Conservation (phyloP, 2,113 vertebrate genomes). For the Trogon melanurus region DNA sequence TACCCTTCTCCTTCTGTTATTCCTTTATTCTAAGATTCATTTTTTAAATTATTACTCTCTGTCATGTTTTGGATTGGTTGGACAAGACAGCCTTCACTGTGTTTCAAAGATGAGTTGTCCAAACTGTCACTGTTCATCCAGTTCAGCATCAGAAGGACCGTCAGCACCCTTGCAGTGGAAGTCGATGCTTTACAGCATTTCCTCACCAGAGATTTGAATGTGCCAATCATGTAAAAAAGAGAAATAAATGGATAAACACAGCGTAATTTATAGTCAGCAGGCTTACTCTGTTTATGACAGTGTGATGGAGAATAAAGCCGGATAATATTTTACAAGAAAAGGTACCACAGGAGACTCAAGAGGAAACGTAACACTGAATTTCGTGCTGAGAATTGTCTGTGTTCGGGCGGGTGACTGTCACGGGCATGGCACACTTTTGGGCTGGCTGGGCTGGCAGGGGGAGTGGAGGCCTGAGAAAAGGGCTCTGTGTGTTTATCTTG, state of each 20-base stretch:
- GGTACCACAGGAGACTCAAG: background rate
- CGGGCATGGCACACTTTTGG: background rate
- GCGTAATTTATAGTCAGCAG: background rate
- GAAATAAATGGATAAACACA: background rate
- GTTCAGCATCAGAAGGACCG: background rate
- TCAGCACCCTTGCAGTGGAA: background rate
- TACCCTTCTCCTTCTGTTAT: background rate
- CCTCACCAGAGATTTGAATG: background rate
- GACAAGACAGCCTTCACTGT: background rate
- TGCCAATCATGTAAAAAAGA: background rate
- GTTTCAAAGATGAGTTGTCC: background rate
- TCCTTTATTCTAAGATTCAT: background rate
- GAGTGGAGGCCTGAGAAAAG: background rate
- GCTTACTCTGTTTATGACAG: background rate
- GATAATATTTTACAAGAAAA: background rate
- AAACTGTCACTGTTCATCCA: conserved; percentile 11
- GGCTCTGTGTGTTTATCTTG: background rate
- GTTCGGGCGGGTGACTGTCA: background rate
- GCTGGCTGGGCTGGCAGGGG: background rate
- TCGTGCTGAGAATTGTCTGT: background rate
- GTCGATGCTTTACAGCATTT: background rate
- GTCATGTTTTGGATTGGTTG: background rate
- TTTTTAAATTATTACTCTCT: background rate
- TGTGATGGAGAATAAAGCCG: background rate
- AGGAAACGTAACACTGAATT: background rate